Base-by-base conservation (phyloP, 2,113 vertebrate genomes). In the Pycnonotus jocosus region DNA sequence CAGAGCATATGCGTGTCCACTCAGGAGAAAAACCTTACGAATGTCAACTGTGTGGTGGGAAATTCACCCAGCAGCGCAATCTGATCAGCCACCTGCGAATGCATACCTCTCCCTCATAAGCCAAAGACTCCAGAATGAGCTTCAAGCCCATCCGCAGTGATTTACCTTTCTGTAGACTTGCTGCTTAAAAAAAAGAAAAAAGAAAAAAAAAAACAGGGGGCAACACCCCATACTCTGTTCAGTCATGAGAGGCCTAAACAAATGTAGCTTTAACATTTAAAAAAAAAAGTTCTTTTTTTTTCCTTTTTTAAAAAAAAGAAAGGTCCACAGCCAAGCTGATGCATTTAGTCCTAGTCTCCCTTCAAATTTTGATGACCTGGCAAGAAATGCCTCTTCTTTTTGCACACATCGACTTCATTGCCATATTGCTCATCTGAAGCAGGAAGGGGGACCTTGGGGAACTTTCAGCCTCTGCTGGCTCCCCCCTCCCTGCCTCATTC, bases 1-100 rank as follows among this genome's bases (percentile, higher is more conserved):
- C 99, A 9, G 99, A 99, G 99, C 99, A 99, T 98, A 99, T 99
- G 99, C 99, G 99, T 23, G 99, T 99, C 96, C 99, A 99, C 98
- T 99, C 99, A 57, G 99, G 99, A 83, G 99, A 99, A 98, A 99
- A 99, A 98, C 99, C 99, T 94, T 99, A 99, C 45, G 98, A 99
- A 98, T 99, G 99, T 98, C 99, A 99, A 97, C 98, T 99, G 76
- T 99, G 99, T 48, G 99, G 99, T 76, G 99, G 99, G 93, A 99
- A 99, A 97, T 99, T 99, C 98, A 99, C 99, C 86, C 99, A 99
- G 98, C 99, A 99, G 97, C 99, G 99, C 97, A 99, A 99, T 98
- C 99, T 99, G 98, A 99, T 99, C 97, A 99, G 99, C 98, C 99
- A 99, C 98, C 98, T 99, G 98, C 98, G 99, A 98, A 99, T 99